Evolutionary conservation across 2,888 invertebrate genomes (phyloP).

Genomic region (Altica lythri): DNA sequence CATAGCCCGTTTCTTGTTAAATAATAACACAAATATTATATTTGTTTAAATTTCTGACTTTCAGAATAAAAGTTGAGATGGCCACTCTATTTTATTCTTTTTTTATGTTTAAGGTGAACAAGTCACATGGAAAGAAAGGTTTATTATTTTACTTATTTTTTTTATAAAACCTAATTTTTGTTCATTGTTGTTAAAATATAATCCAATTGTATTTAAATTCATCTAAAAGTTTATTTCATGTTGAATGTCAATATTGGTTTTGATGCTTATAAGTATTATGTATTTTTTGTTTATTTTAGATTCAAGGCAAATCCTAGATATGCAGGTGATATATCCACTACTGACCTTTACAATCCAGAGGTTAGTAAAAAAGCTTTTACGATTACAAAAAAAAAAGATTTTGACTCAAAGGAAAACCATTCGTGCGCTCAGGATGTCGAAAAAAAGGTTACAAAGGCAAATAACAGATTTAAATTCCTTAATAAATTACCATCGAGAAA

Average conservation of each 20-base stretch:
- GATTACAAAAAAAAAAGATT: not conserved
- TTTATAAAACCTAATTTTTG: not conserved
- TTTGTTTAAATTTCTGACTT: too few species aligned
- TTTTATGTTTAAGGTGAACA: not conserved
- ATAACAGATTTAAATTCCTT: constrained; percentile 1
- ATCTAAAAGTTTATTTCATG: not conserved
- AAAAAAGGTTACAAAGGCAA: not conserved
- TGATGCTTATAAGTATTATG: not conserved
- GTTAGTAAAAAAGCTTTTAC: constrained; percentile 1
- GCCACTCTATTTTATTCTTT: too few species aligned
- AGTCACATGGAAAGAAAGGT: not conserved
- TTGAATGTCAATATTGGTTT: constrained; percentile 1
- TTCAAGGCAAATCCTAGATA: constrained; percentile 4
- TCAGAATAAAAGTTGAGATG: too few species aligned
- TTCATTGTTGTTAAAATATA: not conserved
- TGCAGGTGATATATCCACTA: constrained; percentile 2
- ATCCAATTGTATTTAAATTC: not conserved
- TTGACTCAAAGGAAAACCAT: not conserved
- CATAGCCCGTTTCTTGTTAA: not conserved
- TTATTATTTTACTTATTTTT: not conserved
- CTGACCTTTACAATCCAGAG: not conserved
- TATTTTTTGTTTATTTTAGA: constrained; percentile 4
- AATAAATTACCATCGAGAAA: not conserved
- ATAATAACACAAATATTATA: not conserved
- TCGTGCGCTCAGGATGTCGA: constrained; percentile 1